Base-by-base conservation (phyloP, 2,888 invertebrate genomes). In the Tachina lurida region DNA sequence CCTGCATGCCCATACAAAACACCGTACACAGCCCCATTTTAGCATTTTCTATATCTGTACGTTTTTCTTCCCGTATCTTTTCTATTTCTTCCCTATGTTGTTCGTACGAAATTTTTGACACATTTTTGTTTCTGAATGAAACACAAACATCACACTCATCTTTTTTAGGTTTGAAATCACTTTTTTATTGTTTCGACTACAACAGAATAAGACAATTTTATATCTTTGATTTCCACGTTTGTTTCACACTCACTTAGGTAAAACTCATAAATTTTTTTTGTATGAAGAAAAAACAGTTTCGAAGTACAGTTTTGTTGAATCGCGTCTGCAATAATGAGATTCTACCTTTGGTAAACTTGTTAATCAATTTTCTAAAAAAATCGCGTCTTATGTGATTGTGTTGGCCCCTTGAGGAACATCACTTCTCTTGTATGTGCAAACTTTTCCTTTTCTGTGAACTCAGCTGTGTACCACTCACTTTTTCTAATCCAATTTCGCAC, bases 221-320 rank as follows among this genome's bases (percentile, higher is more conserved):
- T 62, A 63, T 63, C 62, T 62, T 49, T 63, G 41, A 52, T 63
- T 74, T 74, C 74, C 52, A 43, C 52, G 52, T 43, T 62, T 63
- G 62, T 41, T 74, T 74, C 62, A 74, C 62, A 74, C 41, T 74
- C 74, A 39, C 60, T 62, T 60, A 49, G 47, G 49, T 49, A 74
- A 60, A 73, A 70, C 13, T 70, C 54, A 56, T 43, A 70, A 56
- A 70, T n/a, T 54, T 54, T 70, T 31, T 52, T 71, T 60, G 60
- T 73, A 73, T 60, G 73, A 73, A 60, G 74, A 62, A 74, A 74
- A 62, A 49, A 41, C 19, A 74, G 49, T 63, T 74, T 74, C 62
- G n/a, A 63, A 74, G 52, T 63, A 63, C 52, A 74, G 63, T 74
- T 74, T 74, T 54, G 62, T 63, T 60, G 49, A 49, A 62, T 74